Base-by-base conservation (phyloP, 92 coral and sea anemone species). In the Ricordea florida region DNA sequence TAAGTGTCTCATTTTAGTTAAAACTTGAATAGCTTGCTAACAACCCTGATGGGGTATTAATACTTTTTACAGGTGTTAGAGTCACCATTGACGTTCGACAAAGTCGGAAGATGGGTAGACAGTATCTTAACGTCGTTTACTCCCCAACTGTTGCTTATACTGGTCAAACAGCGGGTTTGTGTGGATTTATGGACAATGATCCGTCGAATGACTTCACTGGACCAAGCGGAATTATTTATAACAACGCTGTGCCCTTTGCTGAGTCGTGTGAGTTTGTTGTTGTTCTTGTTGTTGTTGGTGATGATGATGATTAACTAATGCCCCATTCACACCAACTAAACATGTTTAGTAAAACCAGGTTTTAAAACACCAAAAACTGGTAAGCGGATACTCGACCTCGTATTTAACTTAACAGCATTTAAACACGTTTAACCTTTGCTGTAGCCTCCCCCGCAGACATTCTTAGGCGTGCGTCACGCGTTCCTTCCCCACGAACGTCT, bases 131-230 rank as follows among this genome's bases (percentile, higher is more conserved):
- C 45, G 71, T 83, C 16, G 53, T 43, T 23, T 81, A 30, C n/a
- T 33, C 92, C n/a, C 92, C 89, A 1, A 83, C 85, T 2, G 72
- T 66, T 13, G 50, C 61, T 0, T 87, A 61, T 65, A 65, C 62
- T 28, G 69, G 89, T 18, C 70, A 58, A 1, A 87, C 92, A 5
- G 76, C 76, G 35, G 92, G 93, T n/a, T 68, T 88, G 44, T 88
- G 87, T 50, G 93, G 93, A 17, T 56, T 68, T 32, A 88, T 84
- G 93, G 93, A 88, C 51, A 78, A 82, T 30, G 73, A 88, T 10
- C 60, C 61, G n/a, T 53, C 86, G 23, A 84, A 88, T 33, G 93
- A 88, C 50, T 46, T 88, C 37, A 40, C 23, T 50, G 93, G 93
- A 46, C 78, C 93, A 1, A 42, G 33, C 31, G 86, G 86, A 23